Evolutionary conservation across 2,797 vertebrate genomes (phyloP), one percentile per base, ranked within the genome.

Genomic region (Pseudomugil gertrudae): DNA sequence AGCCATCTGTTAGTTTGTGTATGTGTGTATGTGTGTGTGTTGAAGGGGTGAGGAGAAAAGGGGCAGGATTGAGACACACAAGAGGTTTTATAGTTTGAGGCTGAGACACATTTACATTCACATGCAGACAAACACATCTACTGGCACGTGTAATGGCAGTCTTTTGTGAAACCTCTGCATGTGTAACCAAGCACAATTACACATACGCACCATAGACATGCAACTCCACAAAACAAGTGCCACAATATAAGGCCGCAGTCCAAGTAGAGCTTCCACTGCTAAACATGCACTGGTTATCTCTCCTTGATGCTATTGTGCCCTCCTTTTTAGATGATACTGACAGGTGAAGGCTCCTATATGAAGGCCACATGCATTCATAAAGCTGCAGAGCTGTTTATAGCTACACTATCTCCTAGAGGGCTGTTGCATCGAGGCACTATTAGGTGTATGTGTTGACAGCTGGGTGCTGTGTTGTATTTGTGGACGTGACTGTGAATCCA

Each of bases 1-100:
- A 90, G 91, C 95, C 95, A 95, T 96, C 96, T 96, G 96, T 94
- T 95, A 88, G 91, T 84, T 89, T 83, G 87, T 84, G 85, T 87
- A 2, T 4, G 74, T 67, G 85, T 69, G 80, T 77, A 74, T 83
- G 59, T 69, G 35, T 75, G 60, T 72, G 78, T 74, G 58, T 69
- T 68, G 66, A 83, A 78, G 83, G 74, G 81, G 66, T 54, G 52
- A 74, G 70, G 57, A 87, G 79, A 70, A 32, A 74, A 83, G 80
- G 81, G 81, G 79, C 75, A 86, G 81, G 62, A 86, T 75, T 85
- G 76, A 88, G 81, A 89, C 84, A 76, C 81, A 78, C 69, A 40
- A 40, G 75, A 82, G 81, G 79, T 73, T 87, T 82, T 83, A 76
- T 75, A 84, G 75, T 84, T 83, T 83, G 69, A 79, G 78, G 61